Conservation (phyloP, 1,140 invertebrate genomes). For the Hylyphantes graminicola region DNA sequence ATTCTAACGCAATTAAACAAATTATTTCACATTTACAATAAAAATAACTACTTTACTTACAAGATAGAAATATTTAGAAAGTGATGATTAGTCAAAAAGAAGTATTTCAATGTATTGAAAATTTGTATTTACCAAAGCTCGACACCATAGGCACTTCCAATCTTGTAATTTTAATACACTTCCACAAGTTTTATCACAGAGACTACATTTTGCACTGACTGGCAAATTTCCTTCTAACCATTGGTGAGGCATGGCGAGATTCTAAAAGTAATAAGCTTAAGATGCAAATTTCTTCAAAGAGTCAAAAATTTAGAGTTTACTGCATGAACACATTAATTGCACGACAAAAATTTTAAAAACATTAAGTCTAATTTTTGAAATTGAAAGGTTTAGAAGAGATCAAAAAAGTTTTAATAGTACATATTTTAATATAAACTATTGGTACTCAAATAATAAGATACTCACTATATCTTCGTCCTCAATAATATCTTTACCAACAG, state of each 20-base stretch:
- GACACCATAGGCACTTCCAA: conserved; percentile 96
- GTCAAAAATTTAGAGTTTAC: background rate
- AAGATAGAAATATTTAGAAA: background rate
- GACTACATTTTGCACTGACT: conserved; percentile 89
- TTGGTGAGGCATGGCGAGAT: conserved; percentile 94
- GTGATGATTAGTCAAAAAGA: background rate
- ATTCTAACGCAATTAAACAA: no score
- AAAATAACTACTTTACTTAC: no score
- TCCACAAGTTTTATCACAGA: conserved; percentile 97
- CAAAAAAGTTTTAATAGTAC: background rate
- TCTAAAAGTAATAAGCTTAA: conserved; percentile 73
- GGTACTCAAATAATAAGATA: conserved; percentile 45
- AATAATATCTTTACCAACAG: conserved; percentile 91
- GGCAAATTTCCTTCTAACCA: conserved; percentile 98
- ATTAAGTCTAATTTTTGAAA: background rate
- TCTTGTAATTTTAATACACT: conserved; percentile 95
- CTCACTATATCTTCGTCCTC: conserved; percentile 91
- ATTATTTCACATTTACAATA: no score
- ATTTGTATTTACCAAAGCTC: conserved; percentile 74
- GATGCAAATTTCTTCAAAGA: background rate
- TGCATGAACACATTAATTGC: background rate
- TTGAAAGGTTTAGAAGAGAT: background rate
- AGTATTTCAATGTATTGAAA: background rate
- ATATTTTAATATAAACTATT: background rate
- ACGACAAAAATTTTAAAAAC: background rate